Conservation (phyloP, 2,113 vertebrate species). For the Syngnathus floridae region DNA sequence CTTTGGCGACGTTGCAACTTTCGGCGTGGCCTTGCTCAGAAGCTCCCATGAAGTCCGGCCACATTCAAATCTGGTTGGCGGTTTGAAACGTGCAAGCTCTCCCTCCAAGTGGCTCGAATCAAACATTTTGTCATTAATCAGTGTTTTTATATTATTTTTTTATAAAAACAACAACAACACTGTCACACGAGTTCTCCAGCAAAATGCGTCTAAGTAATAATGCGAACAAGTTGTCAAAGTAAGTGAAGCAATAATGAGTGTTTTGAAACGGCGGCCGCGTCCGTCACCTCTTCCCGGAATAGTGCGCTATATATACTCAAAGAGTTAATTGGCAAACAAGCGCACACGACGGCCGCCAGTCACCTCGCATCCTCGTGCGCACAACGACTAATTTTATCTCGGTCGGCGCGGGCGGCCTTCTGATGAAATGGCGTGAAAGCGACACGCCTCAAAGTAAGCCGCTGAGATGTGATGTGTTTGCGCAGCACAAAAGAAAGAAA, state of each 20-base stretch:
- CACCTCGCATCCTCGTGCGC: conserved; percentile 36
- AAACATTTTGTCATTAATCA: not conserved
- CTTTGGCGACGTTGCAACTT: not conserved
- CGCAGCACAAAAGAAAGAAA: conserved; percentile 24
- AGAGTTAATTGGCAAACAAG: conserved; percentile 53
- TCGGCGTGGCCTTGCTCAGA: too few species aligned
- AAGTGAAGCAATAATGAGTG: not conserved
- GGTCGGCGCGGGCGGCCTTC: conserved; percentile 25
- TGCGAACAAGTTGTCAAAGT: not conserved
- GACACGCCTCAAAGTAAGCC: conserved; percentile 33
- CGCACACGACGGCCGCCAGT: conserved; percentile 42
- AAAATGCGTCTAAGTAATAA: not conserved
- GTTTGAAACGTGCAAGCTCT: not conserved
- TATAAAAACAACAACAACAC: not conserved
- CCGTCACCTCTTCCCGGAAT: conserved; percentile 52
- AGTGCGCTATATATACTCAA: conserved; percentile 40
- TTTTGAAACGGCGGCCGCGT: conserved; percentile 25
- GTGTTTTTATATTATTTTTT: not conserved
- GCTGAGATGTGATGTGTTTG: conserved; percentile 27
- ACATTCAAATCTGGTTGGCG: too few species aligned
- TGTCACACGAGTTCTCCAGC: not conserved
- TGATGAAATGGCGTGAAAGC: conserved; percentile 59
- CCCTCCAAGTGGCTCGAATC: not conserved
- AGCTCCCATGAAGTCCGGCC: too few species aligned
- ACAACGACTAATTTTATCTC: conserved; percentile 44